Percentiles rank a stretch among this genome's conserved stretches.
Evolutionary conservation across 2,113 vertebrate genomes (phyloP).

Genomic region (Sapayoa aenigma): DNA sequence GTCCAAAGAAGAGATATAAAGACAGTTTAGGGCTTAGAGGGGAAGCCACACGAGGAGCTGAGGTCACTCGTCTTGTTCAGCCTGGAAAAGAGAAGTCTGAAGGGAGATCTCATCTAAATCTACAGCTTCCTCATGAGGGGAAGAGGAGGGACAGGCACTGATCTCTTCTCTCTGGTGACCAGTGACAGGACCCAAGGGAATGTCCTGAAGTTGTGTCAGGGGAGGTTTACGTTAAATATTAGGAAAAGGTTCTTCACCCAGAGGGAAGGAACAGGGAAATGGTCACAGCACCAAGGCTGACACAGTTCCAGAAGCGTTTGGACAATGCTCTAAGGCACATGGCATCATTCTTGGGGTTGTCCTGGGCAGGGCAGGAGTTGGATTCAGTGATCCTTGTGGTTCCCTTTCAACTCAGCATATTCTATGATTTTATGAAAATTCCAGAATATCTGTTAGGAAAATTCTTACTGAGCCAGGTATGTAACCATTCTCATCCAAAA

Average conservation of each 20-base stretch:
- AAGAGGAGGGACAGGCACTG: neutral
- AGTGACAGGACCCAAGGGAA: neutral
- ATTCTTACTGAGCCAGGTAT: neutral
- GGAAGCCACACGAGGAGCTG: accelerated
- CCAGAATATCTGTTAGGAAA: neutral
- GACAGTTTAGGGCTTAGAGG: neutral
- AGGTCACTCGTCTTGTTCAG: neutral
- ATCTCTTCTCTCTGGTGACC: neutral
- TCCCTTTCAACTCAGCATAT: neutral
- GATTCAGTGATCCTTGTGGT: neutral
- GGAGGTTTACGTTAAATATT: neutral
- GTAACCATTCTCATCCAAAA: neutral
- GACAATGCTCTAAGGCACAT: neutral
- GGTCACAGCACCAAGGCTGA: neutral
- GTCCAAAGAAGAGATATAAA: neutral
- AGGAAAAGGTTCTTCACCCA: neutral
- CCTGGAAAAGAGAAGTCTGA: neutral
- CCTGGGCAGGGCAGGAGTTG: neutral
- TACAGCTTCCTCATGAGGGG: neutral
- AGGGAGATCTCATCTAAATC: neutral
- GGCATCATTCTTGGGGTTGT: neutral
- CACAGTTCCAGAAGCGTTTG: neutral
- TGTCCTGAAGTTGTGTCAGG: too few relatives aligned
- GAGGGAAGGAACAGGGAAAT: neutral
- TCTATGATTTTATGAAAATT: neutral